These are phyloP conservation scores for Cantharis nigra DNA, from an alignment of 2,888 invertebrate species.

Conservation along the genomic window DNA sequence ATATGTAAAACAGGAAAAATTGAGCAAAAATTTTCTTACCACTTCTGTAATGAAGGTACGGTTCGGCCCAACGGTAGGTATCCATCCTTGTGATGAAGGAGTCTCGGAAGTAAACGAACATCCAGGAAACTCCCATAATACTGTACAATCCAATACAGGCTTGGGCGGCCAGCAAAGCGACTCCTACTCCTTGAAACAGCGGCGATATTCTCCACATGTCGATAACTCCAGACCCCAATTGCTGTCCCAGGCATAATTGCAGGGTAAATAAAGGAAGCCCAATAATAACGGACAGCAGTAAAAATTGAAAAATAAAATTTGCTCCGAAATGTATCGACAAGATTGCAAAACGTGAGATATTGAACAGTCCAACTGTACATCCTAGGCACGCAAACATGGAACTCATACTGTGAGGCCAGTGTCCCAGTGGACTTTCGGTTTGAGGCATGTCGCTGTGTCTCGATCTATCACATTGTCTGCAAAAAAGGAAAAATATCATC, in stretches of 20 bases:
- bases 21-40: constrained; percentile 56
- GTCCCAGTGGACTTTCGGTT: constrained; percentile 61
- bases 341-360: constrained; percentile 84
- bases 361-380: constrained; percentile 86
- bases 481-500: constrained; percentile 36
- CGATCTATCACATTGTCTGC: constrained; percentile 61
- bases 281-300: constrained; percentile 74
- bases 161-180: constrained; percentile 78
- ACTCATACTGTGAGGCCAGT: constrained; percentile 75
- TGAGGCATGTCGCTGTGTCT: constrained; percentile 55
- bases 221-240: constrained; percentile 81
- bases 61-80: constrained; percentile 80
- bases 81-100: constrained; percentile 82
- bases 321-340: constrained; percentile 88
- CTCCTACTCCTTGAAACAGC: constrained; percentile 87
- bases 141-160: constrained; percentile 85
- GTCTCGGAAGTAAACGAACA: constrained; percentile 85
- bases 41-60: constrained; percentile 70
- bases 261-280: constrained; percentile 81
- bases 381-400: constrained; percentile 81
- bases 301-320: constrained; percentile 86
- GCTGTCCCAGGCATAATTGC: constrained; percentile 84
- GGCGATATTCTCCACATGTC: constrained; percentile 95
- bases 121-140: constrained; percentile 88
- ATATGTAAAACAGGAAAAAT: neutral